Evolutionary conservation across 2,888 invertebrate genomes (phyloP).

Genomic region (Heliconius ismenius): DNA sequence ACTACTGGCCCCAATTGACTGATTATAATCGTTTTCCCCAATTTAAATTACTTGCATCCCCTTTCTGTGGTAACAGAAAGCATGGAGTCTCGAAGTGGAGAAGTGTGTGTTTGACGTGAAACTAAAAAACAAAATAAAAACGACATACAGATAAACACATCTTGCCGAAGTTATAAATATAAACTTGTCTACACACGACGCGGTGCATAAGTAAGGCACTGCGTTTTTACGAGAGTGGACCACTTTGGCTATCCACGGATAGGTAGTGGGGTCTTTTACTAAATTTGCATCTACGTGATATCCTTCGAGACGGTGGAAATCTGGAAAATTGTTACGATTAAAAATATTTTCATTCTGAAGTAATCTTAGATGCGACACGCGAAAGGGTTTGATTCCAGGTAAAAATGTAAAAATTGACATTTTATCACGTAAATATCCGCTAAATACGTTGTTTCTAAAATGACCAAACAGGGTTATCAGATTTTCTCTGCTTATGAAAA

Average conservation of each 20-base stretch:
- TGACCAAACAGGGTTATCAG: no score
- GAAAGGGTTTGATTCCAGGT: no score
- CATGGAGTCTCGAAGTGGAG: no score
- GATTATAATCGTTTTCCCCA: no score
- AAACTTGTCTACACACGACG: conserved; percentile 54
- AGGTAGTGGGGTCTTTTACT: conserved; percentile 44
- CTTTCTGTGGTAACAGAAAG: no score
- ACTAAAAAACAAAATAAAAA: neutral
- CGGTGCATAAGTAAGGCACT: conserved; percentile 60
- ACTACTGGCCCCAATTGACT: no score
- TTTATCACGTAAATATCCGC: no score
- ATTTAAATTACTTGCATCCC: no score
- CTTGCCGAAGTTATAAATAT: conserved; percentile 66
- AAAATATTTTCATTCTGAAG: neutral
- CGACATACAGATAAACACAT: conserved; percentile 56
- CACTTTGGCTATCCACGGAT: conserved; percentile 64
- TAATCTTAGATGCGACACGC: neutral
- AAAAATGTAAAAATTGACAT: no score
- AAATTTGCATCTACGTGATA: conserved; percentile 52
- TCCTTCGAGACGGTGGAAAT: conserved; percentile 53
- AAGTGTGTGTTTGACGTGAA: neutral
- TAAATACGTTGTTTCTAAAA: no score
- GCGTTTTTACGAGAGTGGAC: conserved; percentile 53
- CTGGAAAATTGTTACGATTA: conserved; percentile 46
- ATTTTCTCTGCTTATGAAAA: no score